Conservation (phyloP, 2,113 vertebrate genomes). For the Barnardius zonarius region DNA sequence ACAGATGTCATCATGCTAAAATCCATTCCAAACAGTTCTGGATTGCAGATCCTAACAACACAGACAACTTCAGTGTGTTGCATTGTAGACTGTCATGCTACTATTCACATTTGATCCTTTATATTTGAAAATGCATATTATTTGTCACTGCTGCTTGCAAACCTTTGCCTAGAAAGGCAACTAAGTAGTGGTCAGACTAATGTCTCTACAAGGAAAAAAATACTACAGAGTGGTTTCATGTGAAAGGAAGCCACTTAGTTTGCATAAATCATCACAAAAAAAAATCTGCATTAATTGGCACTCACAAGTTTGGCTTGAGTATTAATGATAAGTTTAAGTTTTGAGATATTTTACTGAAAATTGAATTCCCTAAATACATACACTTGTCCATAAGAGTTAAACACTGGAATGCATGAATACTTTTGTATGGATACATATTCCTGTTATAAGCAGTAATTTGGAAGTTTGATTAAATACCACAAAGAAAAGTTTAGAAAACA, state of each 20-base stretch:
- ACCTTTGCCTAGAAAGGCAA: neutral
- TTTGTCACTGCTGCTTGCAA: neutral
- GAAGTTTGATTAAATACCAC: neutral
- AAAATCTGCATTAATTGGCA: neutral
- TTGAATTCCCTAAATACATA: neutral
- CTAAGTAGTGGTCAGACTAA: neutral
- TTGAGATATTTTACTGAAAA: neutral
- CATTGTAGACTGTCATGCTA: neutral
- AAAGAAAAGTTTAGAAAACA: neutral
- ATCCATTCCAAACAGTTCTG: neutral
- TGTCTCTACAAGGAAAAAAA: neutral
- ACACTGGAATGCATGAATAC: neutral
- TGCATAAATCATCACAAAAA: neutral
- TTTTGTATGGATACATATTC: neutral
- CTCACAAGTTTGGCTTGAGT: neutral
- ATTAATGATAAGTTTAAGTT: neutral
- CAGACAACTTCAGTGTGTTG: fast-evolving
- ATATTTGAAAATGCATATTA: neutral
- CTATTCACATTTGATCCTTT: neutral
- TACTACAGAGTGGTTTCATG: neutral
- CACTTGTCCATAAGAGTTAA: neutral
- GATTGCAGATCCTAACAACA: neutral
- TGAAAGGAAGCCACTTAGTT: neutral
- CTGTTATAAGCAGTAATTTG: neutral
- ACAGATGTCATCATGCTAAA: neutral